Evolutionary conservation across 2,888 invertebrate species (phyloP).

Genomic region (Mythimna pallens): DNA sequence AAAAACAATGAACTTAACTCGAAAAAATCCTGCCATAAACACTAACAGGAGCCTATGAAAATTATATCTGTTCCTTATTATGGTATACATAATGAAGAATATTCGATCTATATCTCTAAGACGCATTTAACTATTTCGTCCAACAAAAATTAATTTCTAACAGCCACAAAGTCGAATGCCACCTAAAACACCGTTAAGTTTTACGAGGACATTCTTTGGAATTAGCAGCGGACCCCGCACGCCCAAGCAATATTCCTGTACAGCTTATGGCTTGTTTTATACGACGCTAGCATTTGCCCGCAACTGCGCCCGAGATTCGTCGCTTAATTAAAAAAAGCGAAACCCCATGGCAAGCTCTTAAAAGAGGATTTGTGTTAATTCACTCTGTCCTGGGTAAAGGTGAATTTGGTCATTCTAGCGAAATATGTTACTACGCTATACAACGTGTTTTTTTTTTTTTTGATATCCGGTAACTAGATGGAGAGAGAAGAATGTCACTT

Average conservation of each 20-base stretch:
- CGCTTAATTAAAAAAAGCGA: not conserved
- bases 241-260: constrained; percentile 14
- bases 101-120: too few relatives aligned
- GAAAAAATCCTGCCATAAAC: too few relatives aligned
- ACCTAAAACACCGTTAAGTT: constrained; percentile 1
- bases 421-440: too few relatives aligned
- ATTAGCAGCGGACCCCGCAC: constrained; percentile 1
- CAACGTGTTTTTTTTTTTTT: too few relatives aligned
- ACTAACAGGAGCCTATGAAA: too few relatives aligned
- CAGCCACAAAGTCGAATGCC: not conserved
- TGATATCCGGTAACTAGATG: too few relatives aligned
- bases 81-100: too few relatives aligned
- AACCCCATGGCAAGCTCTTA: too few relatives aligned
- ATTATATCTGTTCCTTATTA: too few relatives aligned
- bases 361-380: not conserved
- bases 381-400: not conserved
- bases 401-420: not conserved
- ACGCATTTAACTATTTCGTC: not conserved
- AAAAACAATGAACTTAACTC: too few relatives aligned
- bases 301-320: not conserved
- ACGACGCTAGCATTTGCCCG: not conserved
- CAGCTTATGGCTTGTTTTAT: constrained; percentile 31
- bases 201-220: constrained; percentile 19
- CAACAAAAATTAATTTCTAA: constrained; percentile 4
- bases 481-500: too few relatives aligned